Percentiles rank a stretch among this genome's conserved stretches.
phyloP scores from a whole-genome alignment of 2,797 vertebrate genomes.

The Eidolon dupreanum region DNA sequence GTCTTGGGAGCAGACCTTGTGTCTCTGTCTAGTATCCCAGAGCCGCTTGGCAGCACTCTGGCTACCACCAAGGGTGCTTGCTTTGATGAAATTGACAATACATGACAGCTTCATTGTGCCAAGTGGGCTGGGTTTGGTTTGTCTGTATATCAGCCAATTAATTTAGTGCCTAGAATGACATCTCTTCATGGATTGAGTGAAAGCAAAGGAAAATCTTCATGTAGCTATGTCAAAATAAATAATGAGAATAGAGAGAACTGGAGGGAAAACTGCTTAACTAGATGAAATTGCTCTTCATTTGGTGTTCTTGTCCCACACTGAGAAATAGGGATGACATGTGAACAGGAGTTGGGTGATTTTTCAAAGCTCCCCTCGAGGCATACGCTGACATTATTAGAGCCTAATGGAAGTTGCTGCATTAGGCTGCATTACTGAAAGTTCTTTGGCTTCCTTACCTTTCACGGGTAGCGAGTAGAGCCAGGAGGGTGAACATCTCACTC shows the following conservation, averaged over 20 bases:
- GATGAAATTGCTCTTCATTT: constrained; percentile 57
- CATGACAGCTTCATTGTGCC: not conserved
- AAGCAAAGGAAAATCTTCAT: not conserved
- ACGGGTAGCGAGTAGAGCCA: not conserved
- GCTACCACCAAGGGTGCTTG: not conserved
- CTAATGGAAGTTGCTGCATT: constrained; percentile 28
- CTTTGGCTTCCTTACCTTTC: not conserved
- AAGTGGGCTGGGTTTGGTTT: not conserved
- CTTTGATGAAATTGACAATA: not conserved
- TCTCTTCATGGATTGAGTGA: not conserved
- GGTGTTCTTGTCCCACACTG: not conserved
- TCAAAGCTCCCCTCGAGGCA: constrained; percentile 31
- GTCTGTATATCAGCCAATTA: not conserved
- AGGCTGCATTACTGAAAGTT: constrained; percentile 9
- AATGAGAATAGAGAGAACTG: constrained; percentile 1
- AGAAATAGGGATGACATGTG: constrained; percentile 9
- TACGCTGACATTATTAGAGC: not conserved
- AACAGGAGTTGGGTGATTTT: constrained; percentile 52
- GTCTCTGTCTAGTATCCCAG: not conserved
- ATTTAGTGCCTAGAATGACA: not conserved
- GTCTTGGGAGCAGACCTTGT: constrained; percentile 71
- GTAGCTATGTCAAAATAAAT: not conserved
- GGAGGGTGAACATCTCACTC: not conserved
- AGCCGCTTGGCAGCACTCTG: not conserved
- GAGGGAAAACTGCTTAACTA: constrained; percentile 19